These are phyloP conservation scores for Daboia siamensis DNA, from an alignment of 2,113 vertebrate species.

Conservation along the genomic window DNA sequence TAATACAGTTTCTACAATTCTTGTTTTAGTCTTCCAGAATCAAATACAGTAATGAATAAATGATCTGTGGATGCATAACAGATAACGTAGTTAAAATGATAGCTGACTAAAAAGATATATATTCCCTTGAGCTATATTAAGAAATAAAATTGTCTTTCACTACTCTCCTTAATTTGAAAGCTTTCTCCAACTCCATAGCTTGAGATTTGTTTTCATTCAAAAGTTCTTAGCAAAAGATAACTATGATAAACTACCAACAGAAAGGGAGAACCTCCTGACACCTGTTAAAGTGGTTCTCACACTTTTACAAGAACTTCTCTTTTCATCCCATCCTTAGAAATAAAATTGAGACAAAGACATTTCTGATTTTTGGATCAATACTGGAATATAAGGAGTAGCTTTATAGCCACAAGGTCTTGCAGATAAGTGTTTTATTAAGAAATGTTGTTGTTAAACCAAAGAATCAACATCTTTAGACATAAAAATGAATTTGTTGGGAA, in stretches of 20 bases:
- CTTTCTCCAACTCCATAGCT: not conserved
- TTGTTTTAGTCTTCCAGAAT: not conserved
- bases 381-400: not conserved
- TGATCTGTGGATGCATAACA: not conserved
- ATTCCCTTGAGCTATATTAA: not conserved
- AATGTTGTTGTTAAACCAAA: not conserved
- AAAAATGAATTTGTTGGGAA: not conserved
- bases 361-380: not conserved
- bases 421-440: not conserved
- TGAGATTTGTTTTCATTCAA: not conserved
- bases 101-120: not conserved
- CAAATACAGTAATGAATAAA: not conserved
- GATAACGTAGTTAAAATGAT: not conserved
- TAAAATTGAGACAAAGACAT: not conserved
- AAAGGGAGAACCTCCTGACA: not conserved
- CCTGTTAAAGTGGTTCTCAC: not conserved
- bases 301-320: not conserved
- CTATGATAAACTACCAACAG: not conserved
- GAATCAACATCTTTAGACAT: not conserved
- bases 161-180: not conserved
- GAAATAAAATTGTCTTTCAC: no score
- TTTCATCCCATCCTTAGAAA: not conserved
- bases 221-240: not conserved
- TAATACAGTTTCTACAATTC: constrained; percentile 1
- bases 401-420: not conserved